Percentiles rank a stretch among this genome's conserved stretches.
phyloP scores from a whole-genome alignment of 2,888 invertebrate species.

The Elysia crispata region DNA sequence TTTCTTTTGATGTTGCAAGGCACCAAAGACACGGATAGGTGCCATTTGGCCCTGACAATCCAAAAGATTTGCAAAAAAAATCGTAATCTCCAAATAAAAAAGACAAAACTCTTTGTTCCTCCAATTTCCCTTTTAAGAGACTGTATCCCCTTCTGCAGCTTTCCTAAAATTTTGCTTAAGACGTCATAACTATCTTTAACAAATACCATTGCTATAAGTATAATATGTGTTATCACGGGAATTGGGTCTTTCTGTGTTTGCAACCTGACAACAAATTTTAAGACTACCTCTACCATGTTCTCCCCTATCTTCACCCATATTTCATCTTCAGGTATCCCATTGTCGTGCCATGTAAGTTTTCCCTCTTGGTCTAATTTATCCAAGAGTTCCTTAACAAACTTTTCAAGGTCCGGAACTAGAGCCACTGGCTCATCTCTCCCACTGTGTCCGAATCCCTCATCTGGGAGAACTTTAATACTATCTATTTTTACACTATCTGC shows the following conservation, averaged over 20 bases:
- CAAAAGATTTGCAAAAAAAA: slow-evolving; percentile 18
- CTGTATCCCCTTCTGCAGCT: too few species aligned
- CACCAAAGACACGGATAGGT: slow-evolving; percentile 32
- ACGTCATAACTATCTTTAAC: slow-evolving; percentile 11
- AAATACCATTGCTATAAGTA: slow-evolving; percentile 18
- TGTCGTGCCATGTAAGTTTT: too few species aligned
- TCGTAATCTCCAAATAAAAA: slow-evolving; percentile 24
- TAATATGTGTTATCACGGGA: slow-evolving; percentile 10
- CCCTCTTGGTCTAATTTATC: too few species aligned
- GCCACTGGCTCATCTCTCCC: too few species aligned
- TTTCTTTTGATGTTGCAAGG: background rate
- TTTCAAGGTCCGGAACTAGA: background rate
- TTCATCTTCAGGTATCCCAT: too few species aligned
- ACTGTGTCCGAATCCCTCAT: background rate
- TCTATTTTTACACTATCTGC: too few species aligned
- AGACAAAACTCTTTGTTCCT: background rate
- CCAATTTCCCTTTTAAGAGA: background rate
- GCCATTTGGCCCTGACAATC: slow-evolving; percentile 16
- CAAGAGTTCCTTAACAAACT: background rate
- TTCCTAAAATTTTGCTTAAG: background rate
- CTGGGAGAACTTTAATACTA: background rate
- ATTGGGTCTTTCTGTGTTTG: slow-evolving; percentile 7
- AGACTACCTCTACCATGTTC: slow-evolving; percentile 26
- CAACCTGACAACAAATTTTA: slow-evolving; percentile 20
- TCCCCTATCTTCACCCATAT: slow-evolving; percentile 3